A percentile compares a stretch with the other conserved stretches of the same genome.
phyloP scores from a whole-genome alignment of 2,113 vertebrate genomes.

The Albula glossodonta region DNA sequence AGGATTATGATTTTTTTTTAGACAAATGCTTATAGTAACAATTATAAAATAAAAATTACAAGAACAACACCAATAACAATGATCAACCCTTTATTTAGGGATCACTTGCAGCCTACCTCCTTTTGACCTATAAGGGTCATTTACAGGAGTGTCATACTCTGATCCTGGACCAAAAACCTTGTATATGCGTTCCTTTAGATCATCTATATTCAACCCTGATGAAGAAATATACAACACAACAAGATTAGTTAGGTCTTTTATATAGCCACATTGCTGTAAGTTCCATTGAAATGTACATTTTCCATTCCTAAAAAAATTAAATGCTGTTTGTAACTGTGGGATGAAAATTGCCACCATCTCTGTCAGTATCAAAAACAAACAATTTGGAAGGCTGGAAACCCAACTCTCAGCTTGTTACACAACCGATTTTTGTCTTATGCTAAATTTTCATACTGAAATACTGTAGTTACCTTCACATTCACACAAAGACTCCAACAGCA shows the following conservation, averaged over 20 bases:
- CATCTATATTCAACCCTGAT: slow-evolving; percentile 56
- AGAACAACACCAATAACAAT: neutral
- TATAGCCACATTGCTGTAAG: neutral
- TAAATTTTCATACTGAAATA: neutral
- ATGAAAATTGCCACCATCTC: neutral
- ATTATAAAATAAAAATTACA: neutral
- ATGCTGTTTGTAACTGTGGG: neutral
- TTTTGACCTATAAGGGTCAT: slow-evolving; percentile 62
- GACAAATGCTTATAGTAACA: neutral
- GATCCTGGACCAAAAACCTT: slow-evolving; percentile 63
- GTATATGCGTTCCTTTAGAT: slow-evolving; percentile 56
- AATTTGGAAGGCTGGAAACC: neutral
- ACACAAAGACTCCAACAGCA: slow-evolving; percentile 65
- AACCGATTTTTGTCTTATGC: neutral
- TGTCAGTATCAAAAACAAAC: neutral
- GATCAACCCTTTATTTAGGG: neutral
- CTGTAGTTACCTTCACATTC: slow-evolving; percentile 55
- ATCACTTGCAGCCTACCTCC: slow-evolving; percentile 46
- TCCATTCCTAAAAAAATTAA: neutral
- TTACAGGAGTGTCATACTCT: slow-evolving; percentile 65
- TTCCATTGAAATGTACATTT: neutral
- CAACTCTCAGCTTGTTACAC: neutral
- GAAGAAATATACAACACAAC: neutral
- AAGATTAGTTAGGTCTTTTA: neutral
- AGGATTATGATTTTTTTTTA: neutral